Evolutionary conservation across 2,113 vertebrate species (phyloP), one percentile per base, ranked within the genome.

Genomic region (Prolemur simus): DNA sequence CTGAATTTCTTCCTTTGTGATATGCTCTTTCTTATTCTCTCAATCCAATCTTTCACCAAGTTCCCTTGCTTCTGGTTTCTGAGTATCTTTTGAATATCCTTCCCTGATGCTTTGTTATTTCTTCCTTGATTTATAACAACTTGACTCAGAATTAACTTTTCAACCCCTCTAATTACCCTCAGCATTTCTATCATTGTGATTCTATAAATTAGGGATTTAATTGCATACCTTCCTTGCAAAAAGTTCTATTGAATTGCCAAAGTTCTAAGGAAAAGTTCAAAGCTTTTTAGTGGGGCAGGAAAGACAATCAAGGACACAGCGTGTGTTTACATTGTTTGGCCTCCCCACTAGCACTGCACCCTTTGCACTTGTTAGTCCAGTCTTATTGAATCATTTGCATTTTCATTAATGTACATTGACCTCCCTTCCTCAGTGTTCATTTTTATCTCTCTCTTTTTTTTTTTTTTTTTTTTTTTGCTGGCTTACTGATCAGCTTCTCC

Each of bases 151-250:
- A 64, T 29, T 94, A 42, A 85, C 49, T 71, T 27, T 86, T 94
- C 52, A 89, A 42, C 34, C 4, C 37, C 6, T 96, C 58, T 85
- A 87, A 85, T 74, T 54, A 93, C 13, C 5, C 20, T 83, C 39
- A 86, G 32, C 25, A 39, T 80, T 91, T 86, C 76, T 87, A n/a
- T 47, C 49, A 74, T 2, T 39, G 8, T 58, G 47, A 42, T 47
- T 86, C 77, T 91, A 86, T 77, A 89, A 86, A 42, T 95, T 82
- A 78, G 42, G 13, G 21, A 64, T 52, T 93, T 82, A 95, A 85
- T 88, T 49, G 3, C 23, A 52, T 58, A 86, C 5, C 3, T 91
- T 9, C 23, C 78, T 76, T 32, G 7, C 80, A 39, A 94, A 56
- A 87, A 73, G 52, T 64, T 85, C 23, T 82, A 18, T 34, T 76